Percentiles rank a stretch among this genome's conserved stretches.
These are phyloP conservation scores for Telenomus remus DNA, from an alignment of 1,140 invertebrate species.

Conservation along the genomic window DNA sequence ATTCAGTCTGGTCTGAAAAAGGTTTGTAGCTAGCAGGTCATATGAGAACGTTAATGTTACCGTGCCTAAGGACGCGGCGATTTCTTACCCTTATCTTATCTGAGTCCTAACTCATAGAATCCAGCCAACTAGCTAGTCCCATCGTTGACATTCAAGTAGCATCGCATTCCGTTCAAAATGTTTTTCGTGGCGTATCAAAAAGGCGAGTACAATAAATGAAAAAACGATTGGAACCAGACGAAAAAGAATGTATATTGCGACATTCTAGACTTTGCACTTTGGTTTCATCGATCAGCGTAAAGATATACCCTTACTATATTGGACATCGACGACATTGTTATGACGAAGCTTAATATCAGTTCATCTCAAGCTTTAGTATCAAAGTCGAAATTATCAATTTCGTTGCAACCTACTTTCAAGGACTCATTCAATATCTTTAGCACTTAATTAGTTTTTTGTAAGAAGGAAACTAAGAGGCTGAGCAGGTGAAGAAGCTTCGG, in stretches of 20 bases:
- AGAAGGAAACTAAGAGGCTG: too few relatives aligned
- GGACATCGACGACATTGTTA: constrained; percentile 26
- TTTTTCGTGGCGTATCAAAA: constrained; percentile 47
- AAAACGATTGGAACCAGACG: too few relatives aligned
- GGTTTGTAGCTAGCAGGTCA: neutral
- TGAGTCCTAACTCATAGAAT: constrained; percentile 53
- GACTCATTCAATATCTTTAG: too few relatives aligned
- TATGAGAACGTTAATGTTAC: constrained; percentile 62
- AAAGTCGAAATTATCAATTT: too few relatives aligned
- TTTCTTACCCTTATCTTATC: constrained; percentile 75
- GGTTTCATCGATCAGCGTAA: constrained; percentile 30
- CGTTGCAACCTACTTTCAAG: too few relatives aligned
- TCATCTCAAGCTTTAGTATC: neutral
- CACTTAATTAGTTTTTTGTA: too few relatives aligned
- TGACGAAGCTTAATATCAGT: constrained; percentile 21
- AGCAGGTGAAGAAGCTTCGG: too few relatives aligned
- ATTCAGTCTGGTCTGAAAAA: constrained; percentile 16
- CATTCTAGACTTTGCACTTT: constrained; percentile 45
- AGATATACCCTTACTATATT: constrained; percentile 7
- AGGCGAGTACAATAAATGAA: too few relatives aligned
- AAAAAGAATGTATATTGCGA: too few relatives aligned
- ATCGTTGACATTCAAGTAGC: constrained; percentile 5
- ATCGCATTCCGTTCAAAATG: constrained; percentile 63
- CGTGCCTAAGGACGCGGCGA: constrained; percentile 70
- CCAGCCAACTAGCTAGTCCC: constrained; percentile 1